These are phyloP conservation scores for Stegastes partitus DNA, from an alignment of 2,113 vertebrate genomes.

Conservation along the genomic window DNA sequence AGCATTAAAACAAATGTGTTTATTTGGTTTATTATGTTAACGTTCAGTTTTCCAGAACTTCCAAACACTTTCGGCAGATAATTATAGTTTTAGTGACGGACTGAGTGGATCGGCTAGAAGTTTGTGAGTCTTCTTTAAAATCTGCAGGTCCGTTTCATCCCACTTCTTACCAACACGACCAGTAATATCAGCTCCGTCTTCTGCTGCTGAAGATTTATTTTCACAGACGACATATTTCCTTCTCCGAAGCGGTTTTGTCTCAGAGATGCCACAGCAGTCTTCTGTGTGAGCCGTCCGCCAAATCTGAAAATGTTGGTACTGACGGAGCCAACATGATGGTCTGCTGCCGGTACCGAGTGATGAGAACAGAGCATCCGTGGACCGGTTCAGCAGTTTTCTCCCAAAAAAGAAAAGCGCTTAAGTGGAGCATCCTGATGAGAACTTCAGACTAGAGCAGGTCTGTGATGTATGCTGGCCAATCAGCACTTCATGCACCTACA, in stretches of 20 bases:
- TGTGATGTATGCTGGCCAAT: constrained; percentile 6
- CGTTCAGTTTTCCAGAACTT: no score
- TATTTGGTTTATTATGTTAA: no score
- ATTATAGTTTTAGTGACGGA: no score
- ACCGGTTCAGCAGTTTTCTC: not conserved
- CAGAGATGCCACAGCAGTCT: not conserved
- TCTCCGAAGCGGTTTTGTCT: constrained; percentile 23
- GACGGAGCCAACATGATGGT: constrained; percentile 18
- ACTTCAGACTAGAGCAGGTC: constrained; percentile 6
- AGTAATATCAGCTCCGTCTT: not conserved
- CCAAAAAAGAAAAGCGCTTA: not conserved
- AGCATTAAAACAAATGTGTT: no score
- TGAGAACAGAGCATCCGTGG: not conserved
- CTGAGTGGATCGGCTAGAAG: no score
- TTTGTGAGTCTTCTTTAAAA: not conserved
- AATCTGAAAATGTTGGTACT: not conserved
- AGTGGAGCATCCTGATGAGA: constrained; percentile 19
- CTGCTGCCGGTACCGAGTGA: not conserved
- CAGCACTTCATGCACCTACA: constrained; percentile 12
- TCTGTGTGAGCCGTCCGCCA: no score
- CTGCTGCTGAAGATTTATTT: constrained; percentile 7
- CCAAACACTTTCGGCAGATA: no score
- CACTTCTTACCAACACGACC: not conserved
- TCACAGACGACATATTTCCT: constrained; percentile 1
- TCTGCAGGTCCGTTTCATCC: not conserved